Conservation (phyloP, 2,888 invertebrate genomes). For the Nomada flava region DNA sequence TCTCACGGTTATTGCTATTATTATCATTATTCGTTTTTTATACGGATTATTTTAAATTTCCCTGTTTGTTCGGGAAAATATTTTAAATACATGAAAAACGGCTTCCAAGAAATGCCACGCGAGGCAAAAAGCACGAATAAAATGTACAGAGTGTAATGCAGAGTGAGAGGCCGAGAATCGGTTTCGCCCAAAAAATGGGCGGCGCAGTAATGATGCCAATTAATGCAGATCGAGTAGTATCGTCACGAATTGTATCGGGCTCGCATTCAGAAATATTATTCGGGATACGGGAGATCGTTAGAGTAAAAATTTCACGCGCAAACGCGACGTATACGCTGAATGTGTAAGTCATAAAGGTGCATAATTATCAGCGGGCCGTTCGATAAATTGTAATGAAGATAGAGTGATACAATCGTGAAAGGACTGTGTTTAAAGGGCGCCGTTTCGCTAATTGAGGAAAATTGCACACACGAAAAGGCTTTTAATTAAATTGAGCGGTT, state of each 20-base stretch:
- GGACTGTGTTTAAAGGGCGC: slow-evolving; percentile 44
- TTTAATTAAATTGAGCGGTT: slow-evolving; percentile 49
- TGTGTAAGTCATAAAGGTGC: slow-evolving; percentile 28
- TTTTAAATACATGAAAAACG: slow-evolving; percentile 5
- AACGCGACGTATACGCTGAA: slow-evolving; percentile 53
- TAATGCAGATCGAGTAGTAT: slow-evolving; percentile 48
- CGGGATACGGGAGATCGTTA: slow-evolving; percentile 39
- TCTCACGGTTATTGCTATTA: neutral
- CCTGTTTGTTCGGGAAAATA: neutral
- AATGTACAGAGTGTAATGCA: slow-evolving; percentile 11
- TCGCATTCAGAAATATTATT: slow-evolving; percentile 46
- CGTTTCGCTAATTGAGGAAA: slow-evolving; percentile 46
- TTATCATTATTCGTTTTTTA: neutral
- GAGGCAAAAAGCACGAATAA: slow-evolving; percentile 14
- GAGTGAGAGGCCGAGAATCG: slow-evolving; percentile 33
- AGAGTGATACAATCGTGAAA: slow-evolving; percentile 28
- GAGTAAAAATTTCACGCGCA: slow-evolving; percentile 49
- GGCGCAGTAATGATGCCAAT: slow-evolving; percentile 56
- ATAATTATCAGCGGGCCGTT: slow-evolving; percentile 43
- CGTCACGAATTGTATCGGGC: slow-evolving; percentile 32
- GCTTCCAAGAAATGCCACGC: slow-evolving; percentile 20
- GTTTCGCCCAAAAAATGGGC: slow-evolving; percentile 48
- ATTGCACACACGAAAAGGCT: slow-evolving; percentile 43
- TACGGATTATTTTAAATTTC: neutral
- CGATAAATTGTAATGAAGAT: slow-evolving; percentile 51